Base-by-base conservation (phyloP, 1,140 invertebrate species). In the Cherax quadricarinatus region DNA sequence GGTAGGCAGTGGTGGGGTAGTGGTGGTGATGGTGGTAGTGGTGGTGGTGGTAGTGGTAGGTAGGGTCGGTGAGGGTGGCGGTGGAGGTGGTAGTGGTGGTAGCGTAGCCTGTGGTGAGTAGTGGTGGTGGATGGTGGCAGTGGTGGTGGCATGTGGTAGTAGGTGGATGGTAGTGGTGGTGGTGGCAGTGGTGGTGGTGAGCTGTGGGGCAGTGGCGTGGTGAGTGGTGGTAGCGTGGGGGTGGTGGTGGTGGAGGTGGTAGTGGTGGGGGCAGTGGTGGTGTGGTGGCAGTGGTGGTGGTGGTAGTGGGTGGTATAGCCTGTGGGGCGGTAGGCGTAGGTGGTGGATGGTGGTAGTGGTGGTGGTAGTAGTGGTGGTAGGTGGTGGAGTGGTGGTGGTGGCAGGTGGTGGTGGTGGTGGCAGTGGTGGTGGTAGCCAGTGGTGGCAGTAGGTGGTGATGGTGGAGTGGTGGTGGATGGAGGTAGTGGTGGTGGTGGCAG, bases 21-120 rank as follows among this genome's bases (percentile, higher is more conserved):
- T 41, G 2, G n/a, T 3, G 3, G 16, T 18, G 16, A 3, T n/a
- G 1, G n/a, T n/a, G n/a, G 1, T 18, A 1, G n/a, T n/a, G n/a
- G 16, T 18, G 1, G n/a, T 3, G 3, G 14, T 70, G 66, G n/a
- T 70, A 3, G 16, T 16, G 14, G 3, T 70, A 3, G 66, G 2
- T 41, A 2, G 30, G 0, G 30, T 0, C 2, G 2, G 30, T 41
- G 30, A 2, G 0, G 30, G 30, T 41, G 30, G 2, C 2, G 30
- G 30, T 41, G 66, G 66, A 1, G 3, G 66, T 14, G n/a, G n/a
- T n/a, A 3, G 14, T 70, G 66, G 3, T 14, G n/a, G n/a, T n/a
- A n/a, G n/a, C n/a, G n/a, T n/a, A n/a, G n/a, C n/a, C n/a, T n/a
- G n/a, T 18, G 66, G 66, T 18, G 3, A n/a, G n/a, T n/a, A n/a